Base-by-base conservation (phyloP, 1,140 invertebrate genomes). In the Fopius arisanus region DNA sequence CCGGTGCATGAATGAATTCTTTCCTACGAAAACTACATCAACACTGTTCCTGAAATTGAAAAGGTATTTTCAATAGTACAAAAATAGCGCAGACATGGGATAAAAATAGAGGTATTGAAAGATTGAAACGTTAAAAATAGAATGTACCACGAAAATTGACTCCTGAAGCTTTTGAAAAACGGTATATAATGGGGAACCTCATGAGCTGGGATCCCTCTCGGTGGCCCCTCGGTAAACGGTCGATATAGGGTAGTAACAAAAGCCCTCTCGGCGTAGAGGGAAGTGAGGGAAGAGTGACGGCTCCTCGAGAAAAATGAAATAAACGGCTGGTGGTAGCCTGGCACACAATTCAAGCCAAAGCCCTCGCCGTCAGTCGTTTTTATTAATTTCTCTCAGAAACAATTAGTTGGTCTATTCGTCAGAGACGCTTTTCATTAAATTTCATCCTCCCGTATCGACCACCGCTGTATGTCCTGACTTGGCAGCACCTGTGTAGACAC, bases 321-420 rank as follows among this genome's bases (percentile, higher is more conserved):
- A 73, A 73, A 59, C 65, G 72, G 67, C 66, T 41, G n/a, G 21
- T 28, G 67, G 21, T 62, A 59, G 23, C 23, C 54, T 59, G 29
- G 28, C 62, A 31, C n/a, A 65, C 62, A 31, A 65, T 65, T 65
- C 62, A 31, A 65, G 62, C 28, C 62, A 65, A 65, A 74, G 79
- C 81, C 79, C 80, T 19, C 62, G 69, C 69, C 74, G 75, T 80
- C 81, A 80, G 80, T 76, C 81, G 80, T 84, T 87, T 86, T 87
- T 87, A 87, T 87, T 88, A 87, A 87, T 88, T 88, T 80, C 83
- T 85, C 83, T 87, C 84, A 80, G 84, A 87, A 87, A 87, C 87
- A 87, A 88, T 87, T 88, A 88, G 86, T 86, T 86, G 83, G 81
- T 86, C 86, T 86, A 87, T 88, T 88, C 85, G 84, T 88, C 86